Evolutionary conservation across 92 coral and sea anemone species (phyloP).

Genomic region (Umimayanthus kanabou): DNA sequence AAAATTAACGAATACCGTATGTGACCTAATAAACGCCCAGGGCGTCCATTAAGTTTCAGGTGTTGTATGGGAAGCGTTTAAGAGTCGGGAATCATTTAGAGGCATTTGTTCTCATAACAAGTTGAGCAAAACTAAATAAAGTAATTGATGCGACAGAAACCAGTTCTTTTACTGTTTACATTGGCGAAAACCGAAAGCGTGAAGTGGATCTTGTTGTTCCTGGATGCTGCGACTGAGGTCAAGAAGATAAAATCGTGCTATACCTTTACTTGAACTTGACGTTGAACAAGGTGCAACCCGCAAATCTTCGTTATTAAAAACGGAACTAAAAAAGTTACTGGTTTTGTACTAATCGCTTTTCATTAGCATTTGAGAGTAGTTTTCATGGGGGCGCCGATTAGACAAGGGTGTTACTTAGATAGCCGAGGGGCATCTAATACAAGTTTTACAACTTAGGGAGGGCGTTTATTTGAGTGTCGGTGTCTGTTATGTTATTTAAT

Average conservation of each 20-base stretch:
- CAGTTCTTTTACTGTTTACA: neutral
- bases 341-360: neutral
- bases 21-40: too few relatives aligned
- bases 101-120: neutral
- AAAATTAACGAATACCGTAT: neutral
- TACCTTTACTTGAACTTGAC: neutral
- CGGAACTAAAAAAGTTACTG: neutral
- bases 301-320: neutral
- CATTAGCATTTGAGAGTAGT: neutral
- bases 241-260: neutral
- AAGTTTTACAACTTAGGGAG: too few relatives aligned
- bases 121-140: slow-evolving; percentile 6
- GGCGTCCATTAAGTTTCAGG: neutral
- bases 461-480: too few relatives aligned
- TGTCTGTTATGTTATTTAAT: too few relatives aligned
- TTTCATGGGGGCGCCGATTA: too few relatives aligned
- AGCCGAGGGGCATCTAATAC: too few relatives aligned
- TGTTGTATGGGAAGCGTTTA: neutral
- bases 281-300: slow-evolving; percentile 21
- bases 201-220: slow-evolving; percentile 6
- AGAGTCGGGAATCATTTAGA: neutral
- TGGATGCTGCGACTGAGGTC: slow-evolving; percentile 8
- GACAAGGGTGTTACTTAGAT: too few relatives aligned
- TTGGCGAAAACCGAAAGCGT: neutral
- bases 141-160: neutral